These are phyloP conservation scores for Cecidostiba fungosa DNA, from an alignment of 2,888 invertebrate genomes.

Conservation along the genomic window DNA sequence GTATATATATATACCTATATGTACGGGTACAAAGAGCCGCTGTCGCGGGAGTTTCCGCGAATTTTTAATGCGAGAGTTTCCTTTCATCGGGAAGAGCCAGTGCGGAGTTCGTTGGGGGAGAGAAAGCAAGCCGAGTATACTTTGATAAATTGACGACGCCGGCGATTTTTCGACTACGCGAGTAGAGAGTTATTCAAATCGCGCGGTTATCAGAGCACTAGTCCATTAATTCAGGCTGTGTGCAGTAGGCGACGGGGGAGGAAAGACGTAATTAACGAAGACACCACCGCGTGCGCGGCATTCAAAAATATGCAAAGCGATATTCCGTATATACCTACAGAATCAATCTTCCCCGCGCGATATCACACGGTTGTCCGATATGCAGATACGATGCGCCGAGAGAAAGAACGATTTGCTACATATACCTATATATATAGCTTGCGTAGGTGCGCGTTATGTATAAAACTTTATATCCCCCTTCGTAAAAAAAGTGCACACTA, in stretches of 20 bases:
- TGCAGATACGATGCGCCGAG: not conserved
- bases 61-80: conserved; percentile 8
- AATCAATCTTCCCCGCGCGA: not conserved
- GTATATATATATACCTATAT: too few species aligned
- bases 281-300: not conserved
- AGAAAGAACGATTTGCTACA: too few species aligned
- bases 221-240: not conserved
- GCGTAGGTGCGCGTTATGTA: too few species aligned
- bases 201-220: not conserved
- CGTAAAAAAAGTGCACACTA: not conserved
- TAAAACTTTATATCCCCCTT: not conserved
- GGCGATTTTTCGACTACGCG: not conserved
- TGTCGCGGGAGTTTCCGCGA: not conserved
- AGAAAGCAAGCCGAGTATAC: not conserved
- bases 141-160: not conserved
- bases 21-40: not conserved
- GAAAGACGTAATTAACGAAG: conserved; percentile 3
- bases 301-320: conserved; percentile 6
- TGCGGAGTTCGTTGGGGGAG: not conserved
- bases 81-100: not conserved
- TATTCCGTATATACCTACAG: not conserved
- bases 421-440: too few species aligned
- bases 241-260: not conserved
- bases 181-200: conserved; percentile 4
- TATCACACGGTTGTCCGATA: not conserved